Evolutionary conservation across 64 coral and sea anemone genomes (phyloP), one percentile per base, ranked within the genome.

Genomic region (Acropora yongei): DNA sequence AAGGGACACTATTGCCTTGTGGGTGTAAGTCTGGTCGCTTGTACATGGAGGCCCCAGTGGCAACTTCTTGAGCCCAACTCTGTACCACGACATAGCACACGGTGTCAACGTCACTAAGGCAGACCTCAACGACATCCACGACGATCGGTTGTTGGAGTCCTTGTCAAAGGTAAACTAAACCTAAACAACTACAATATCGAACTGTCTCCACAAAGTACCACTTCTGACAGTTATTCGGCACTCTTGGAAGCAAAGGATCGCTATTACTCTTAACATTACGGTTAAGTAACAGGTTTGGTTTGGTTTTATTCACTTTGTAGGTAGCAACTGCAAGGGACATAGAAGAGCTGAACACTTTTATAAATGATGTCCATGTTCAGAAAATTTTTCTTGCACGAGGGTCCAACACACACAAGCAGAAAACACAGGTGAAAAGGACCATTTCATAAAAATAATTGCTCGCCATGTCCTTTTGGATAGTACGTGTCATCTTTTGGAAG

Each of bases 51-150:
- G 78, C 18, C 78, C 78, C 16, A 39, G 49, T 42, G 78, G 78
- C 6, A 80, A 80, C 18, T 80, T 80, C 30, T 80, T 80, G 49
- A 58, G 78, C 51, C 78, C 78, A 40, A 80, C 51, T 57, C 8
- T 80, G 20, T 80, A 80, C 78, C 18, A 80, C 11, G 50, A 49
- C 19, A 41, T 80, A 39, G 78, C 30, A 41, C 49, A 60, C 39
- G 53, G 49, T 39, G 43, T 49, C 49, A 20, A 57, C 51, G 1
- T 58, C 50, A 80, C 30, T 41, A 55, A 41, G 49, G 49, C 78
- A 48, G 44, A 48, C 44, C 44, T 77, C 42, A 48, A 77, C 14
- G 75, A 77, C 12, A 45, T 63, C 58, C 58, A 63, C 14, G 58
- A 63, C 11, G 58, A 63, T 63, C 58, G 14, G 58, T 63, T 17